A percentile compares a stretch with the other conserved stretches of the same genome.
phyloP scores from a whole-genome alignment of 2,113 vertebrate genomes.

The Ctenomys sociabilis region DNA sequence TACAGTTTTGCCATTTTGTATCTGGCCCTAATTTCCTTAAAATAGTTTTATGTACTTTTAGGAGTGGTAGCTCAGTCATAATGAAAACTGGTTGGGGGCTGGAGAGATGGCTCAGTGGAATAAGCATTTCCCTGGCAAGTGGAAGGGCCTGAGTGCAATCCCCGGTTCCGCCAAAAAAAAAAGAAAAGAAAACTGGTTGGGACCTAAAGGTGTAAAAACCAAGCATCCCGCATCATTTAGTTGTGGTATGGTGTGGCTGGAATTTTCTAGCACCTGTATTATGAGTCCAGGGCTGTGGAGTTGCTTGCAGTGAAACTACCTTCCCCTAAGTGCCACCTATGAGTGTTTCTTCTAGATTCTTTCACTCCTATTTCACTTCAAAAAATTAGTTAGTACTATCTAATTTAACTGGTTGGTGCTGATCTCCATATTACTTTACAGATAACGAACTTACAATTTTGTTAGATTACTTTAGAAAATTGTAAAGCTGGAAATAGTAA shows the following conservation, averaged over 20 bases:
- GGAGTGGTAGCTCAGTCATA: background rate
- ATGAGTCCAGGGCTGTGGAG: background rate
- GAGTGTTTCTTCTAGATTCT: slow-evolving; percentile 24
- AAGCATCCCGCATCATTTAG: background rate
- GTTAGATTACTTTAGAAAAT: slow-evolving; percentile 12
- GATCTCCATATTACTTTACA: slow-evolving; percentile 38
- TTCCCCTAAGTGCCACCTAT: background rate
- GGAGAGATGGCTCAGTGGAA: too few species aligned
- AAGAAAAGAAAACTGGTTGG: slow-evolving; percentile 7
- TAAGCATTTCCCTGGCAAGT: too few species aligned
- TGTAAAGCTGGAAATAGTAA: background rate
- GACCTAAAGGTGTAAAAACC: background rate
- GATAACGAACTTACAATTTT: background rate
- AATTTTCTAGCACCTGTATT: background rate
- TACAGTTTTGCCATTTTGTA: slow-evolving; percentile 16
- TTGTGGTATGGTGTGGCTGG: background rate
- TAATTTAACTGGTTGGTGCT: slow-evolving; percentile 29
- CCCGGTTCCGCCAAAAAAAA: too few species aligned
- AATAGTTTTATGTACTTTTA: background rate
- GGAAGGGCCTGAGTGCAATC: too few species aligned
- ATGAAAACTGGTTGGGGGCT: background rate
- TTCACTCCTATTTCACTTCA: slow-evolving; percentile 3
- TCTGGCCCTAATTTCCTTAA: background rate
- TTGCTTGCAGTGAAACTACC: background rate
- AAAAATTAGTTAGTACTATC: background rate